Base-by-base conservation (phyloP, 2,113 vertebrate species). In the Paralichthys olivaceus region DNA sequence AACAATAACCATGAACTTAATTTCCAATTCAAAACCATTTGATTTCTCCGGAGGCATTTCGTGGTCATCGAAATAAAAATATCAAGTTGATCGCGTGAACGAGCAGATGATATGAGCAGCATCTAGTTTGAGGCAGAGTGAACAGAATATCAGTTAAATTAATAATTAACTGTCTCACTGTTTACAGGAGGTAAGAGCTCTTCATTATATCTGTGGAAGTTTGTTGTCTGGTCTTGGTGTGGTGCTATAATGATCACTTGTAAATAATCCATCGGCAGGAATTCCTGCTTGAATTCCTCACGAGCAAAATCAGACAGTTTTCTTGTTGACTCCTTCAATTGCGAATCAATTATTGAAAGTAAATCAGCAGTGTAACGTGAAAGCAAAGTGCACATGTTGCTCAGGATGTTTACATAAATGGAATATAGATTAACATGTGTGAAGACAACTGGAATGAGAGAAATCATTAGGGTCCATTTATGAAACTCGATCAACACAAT, bases 371-470 rank as follows among this genome's bases (percentile, higher is more conserved):
- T 7, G 45, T 49, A 19, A 49, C 19, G 17, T 49, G 5, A 19
- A 49, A 5, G 17, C 45, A 7, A 19, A 49, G 45, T 7, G 45
- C 4, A 49, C 45, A 4, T 49, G 45, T 19, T 0, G n/a, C 51
- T 53, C n/a, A 11, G 51, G 51, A 63, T 25, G 56, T 17, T 55
- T 51, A 23, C 32, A 72, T 58, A 75, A 15, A 66, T 28, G 43
- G 7, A 53, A 56, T 49, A 76, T 51, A 43, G 62, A 77, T 87
- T 32, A 40, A 61, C 8, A 17, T 89, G 81, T 74, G 83, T 60
- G 83, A 65, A 51, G 49, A 40, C 32, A 79, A 54, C 26, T 64
- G 59, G 85, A 90, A 89, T 90, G 87, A 92, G 86, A n/a, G n/a
- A 53, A 53, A n/a, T 22, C 51, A 13, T 40, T 13, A 19, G 45